Conservation (phyloP, 2,888 invertebrate genomes). For the Pollenia griseotomentosa region DNA sequence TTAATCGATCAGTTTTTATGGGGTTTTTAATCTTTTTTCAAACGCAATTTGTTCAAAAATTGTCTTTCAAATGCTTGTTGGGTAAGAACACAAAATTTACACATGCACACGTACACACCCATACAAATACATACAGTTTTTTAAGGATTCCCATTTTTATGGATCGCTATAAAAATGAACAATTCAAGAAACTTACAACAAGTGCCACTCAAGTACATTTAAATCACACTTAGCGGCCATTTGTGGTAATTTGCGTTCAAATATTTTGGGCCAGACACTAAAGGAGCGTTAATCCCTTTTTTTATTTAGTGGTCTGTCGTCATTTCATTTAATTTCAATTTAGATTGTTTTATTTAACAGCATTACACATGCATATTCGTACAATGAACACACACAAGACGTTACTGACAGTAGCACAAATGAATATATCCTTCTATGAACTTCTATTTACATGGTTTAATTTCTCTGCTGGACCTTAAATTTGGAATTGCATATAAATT, state of each 20-base stretch:
- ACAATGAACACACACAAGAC: background rate
- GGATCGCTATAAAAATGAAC: constrained; percentile 78
- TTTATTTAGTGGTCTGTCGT: constrained; percentile 53
- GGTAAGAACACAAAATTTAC: background rate
- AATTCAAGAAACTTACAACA: constrained; percentile 81
- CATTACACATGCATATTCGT: background rate
- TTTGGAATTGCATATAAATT: background rate
- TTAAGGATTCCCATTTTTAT: constrained; percentile 76
- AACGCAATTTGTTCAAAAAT: no score
- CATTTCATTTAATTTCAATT: constrained; percentile 44
- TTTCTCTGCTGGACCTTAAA: constrained; percentile 22
- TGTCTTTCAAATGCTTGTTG: no score
- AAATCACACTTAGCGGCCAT: constrained; percentile 82
- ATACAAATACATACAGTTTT: background rate
- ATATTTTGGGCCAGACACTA: constrained; percentile 61
- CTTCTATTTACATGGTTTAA: background rate
- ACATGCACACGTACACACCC: background rate
- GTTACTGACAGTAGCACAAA: background rate
- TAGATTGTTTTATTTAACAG: constrained; percentile 29
- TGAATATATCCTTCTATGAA: background rate
- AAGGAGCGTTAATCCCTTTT: constrained; percentile 67
- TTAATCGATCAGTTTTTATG: no score
- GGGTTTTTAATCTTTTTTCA: no score
- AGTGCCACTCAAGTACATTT: constrained; percentile 81
- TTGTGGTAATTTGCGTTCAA: constrained; percentile 81